Percentiles rank a stretch among this genome's conserved stretches.
Conservation (phyloP, 2,888 invertebrate species). For the Polyommatus icarus region DNA sequence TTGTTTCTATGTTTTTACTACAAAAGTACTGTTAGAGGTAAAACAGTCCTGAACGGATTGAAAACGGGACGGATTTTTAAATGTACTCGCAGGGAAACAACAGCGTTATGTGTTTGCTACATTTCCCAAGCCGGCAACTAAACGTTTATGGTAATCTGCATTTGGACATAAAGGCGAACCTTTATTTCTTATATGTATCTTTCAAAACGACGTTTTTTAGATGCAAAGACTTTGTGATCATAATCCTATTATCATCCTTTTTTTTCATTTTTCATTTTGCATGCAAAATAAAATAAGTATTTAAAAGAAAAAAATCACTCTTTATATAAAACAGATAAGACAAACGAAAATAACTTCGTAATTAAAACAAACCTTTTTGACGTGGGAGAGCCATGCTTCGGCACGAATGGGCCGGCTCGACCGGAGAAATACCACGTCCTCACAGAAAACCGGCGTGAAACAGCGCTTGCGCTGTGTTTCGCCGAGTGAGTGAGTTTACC, state of each 20-base stretch:
- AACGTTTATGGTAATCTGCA: constrained; percentile 12
- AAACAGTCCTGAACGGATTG: not conserved
- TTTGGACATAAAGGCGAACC: not conserved
- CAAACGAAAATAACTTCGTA: not conserved
- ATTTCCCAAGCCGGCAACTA: constrained; percentile 11
- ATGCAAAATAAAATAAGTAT: not conserved
- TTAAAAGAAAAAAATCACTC: not conserved
- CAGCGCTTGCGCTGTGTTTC: no score
- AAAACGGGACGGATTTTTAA: constrained; percentile 11
- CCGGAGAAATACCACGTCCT: no score
- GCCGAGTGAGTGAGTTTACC: no score
- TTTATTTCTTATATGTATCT: not conserved
- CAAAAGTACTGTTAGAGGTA: not conserved
- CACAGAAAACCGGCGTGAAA: no score
- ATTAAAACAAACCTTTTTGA: constrained; percentile 53
- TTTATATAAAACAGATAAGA: not conserved
- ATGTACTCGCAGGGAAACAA: not conserved
- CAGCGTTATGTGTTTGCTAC: constrained; percentile 6
- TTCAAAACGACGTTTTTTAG: not conserved
- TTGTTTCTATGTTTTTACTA: not conserved
- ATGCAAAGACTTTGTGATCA: not conserved
- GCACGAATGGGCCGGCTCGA: no score
- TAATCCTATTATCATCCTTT: not conserved
- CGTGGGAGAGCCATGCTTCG: no score
- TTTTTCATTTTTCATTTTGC: not conserved